A percentile compares a stretch with the other conserved stretches of the same genome.
These are phyloP conservation scores for Prenolepis imparis DNA, from an alignment of 2,888 invertebrate species.

Conservation along the genomic window DNA sequence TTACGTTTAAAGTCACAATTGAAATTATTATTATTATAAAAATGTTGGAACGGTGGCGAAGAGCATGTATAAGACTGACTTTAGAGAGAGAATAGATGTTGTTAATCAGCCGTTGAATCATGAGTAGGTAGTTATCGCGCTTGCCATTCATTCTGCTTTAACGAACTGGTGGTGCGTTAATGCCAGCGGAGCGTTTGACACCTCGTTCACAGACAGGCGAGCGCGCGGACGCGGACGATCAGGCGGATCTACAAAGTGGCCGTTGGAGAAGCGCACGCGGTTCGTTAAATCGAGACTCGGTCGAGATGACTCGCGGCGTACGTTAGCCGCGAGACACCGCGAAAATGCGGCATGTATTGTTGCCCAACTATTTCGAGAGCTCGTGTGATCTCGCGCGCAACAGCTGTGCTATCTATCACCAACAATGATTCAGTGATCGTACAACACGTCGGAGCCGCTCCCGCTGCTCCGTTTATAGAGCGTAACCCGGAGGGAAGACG, in stretches of 20 bases:
- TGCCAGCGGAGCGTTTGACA: constrained; percentile 51
- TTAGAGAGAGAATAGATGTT: background rate
- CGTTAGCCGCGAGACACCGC: constrained; percentile 58
- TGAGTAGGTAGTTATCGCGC: constrained; percentile 20
- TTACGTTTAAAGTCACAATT: background rate
- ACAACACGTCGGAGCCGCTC: constrained; percentile 76
- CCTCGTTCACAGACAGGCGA: constrained; percentile 44
- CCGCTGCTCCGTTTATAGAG: constrained; percentile 82
- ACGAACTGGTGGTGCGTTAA: constrained; percentile 54
- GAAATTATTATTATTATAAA: background rate
- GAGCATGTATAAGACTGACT: background rate
- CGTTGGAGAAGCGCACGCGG: constrained; percentile 57
- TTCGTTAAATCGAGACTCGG: constrained; percentile 75
- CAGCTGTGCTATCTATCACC: constrained; percentile 85
- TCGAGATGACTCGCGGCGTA: constrained; percentile 49
- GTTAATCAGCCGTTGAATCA: constrained; percentile 48
- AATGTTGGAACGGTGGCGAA: background rate
- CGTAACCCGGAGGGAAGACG: constrained; percentile 76
- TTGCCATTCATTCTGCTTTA: constrained; percentile 35
- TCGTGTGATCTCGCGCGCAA: constrained; percentile 82
- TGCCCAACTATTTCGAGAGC: constrained; percentile 83
- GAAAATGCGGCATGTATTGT: constrained; percentile 80
- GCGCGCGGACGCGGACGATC: constrained; percentile 41
- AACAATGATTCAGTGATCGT: constrained; percentile 85
- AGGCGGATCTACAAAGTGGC: constrained; percentile 46